A percentile compares a stretch with the other conserved stretches of the same genome.
These are phyloP conservation scores for Dissostichus mawsoni DNA, from an alignment of 2,113 vertebrate genomes.

Conservation along the genomic window DNA sequence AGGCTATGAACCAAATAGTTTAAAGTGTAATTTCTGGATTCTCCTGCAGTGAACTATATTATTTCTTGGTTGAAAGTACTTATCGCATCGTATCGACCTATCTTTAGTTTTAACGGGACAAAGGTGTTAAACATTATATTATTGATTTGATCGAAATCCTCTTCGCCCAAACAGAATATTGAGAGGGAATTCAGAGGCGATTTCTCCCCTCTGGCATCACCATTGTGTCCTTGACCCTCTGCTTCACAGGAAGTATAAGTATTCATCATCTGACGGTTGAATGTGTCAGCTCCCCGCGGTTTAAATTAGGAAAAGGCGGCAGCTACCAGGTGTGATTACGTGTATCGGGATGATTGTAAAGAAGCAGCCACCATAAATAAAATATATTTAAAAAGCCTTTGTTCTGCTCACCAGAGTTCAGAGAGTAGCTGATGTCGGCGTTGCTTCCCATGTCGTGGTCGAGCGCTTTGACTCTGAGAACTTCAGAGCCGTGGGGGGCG, in stretches of 20 bases:
- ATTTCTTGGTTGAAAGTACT: neutral
- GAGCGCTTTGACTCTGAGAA: conserved; percentile 89
- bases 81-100: neutral
- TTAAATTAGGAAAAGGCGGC: neutral
- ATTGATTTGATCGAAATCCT: neutral
- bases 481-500: conserved; percentile 83
- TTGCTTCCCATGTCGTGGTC: conserved; percentile 92
- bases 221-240: neutral
- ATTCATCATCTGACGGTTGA: neutral
- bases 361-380: neutral
- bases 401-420: conserved; percentile 89
- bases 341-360: conserved; percentile 21
- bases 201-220: neutral
- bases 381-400: neutral
- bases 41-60: too few species aligned
- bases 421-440: conserved; percentile 89
- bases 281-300: neutral
- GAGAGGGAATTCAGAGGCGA: neutral
- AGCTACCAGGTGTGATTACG: neutral
- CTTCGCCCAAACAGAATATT: conserved; percentile 11
- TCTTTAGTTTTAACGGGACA: neutral
- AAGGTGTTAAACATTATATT: neutral
- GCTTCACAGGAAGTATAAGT: neutral
- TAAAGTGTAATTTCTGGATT: too few species aligned
- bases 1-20: too few species aligned